Evolutionary conservation across 2,888 invertebrate species (phyloP).

Genomic region (Diplolepis rosae): DNA sequence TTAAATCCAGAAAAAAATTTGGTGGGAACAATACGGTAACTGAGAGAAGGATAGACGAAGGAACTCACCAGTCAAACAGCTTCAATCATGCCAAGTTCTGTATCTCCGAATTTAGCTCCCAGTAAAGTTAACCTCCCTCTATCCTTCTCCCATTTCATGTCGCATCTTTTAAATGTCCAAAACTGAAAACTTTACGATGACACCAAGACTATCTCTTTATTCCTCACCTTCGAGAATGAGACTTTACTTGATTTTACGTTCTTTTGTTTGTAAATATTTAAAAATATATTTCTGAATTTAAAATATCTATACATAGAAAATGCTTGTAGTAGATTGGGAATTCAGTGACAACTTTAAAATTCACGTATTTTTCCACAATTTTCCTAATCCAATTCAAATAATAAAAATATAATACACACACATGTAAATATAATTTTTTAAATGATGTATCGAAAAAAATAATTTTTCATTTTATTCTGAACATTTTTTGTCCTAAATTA

Average conservation of each 20-base stretch:
- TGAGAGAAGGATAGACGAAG: constrained; percentile 74
- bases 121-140: constrained; percentile 64
- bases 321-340: too few species aligned
- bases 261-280: too few species aligned
- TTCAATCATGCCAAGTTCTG: constrained; percentile 56
- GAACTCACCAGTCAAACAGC: constrained; percentile 66
- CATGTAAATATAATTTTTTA: too few species aligned
- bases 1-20: constrained; percentile 12
- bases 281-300: too few species aligned
- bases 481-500: too few species aligned
- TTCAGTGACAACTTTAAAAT: too few species aligned
- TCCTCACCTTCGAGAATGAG: not conserved
- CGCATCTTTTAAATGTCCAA: constrained; percentile 42
- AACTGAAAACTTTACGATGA: constrained; percentile 35
- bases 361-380: too few species aligned
- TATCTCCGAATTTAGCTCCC: constrained; percentile 55
- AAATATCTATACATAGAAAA: too few species aligned
- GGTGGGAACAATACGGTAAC: constrained; percentile 55
- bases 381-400: too few species aligned
- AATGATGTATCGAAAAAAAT: too few species aligned
- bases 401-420: too few species aligned
- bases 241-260: not conserved
- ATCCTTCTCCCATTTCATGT: constrained; percentile 70
- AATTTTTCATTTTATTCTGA: too few species aligned
- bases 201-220: constrained; percentile 37